phyloP scores from a whole-genome alignment of 2,113 vertebrate genomes.

The Megaptera novaeangliae region DNA sequence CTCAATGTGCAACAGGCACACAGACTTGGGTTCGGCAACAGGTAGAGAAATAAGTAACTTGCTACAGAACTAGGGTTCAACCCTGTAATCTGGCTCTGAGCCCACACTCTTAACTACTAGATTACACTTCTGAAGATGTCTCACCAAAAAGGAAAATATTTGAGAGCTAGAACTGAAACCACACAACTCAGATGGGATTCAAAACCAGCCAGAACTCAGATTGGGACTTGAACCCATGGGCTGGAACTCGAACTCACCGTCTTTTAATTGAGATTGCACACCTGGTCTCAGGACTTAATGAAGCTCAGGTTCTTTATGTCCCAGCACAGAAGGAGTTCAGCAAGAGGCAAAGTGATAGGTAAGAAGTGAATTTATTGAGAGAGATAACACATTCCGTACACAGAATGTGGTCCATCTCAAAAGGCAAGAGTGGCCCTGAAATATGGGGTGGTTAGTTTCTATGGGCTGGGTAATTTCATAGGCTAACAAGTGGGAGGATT shows the following conservation, averaged over 20 bases:
- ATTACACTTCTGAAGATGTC: background rate
- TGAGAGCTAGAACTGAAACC: background rate
- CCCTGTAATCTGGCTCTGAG: background rate
- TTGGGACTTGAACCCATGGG: too few species aligned
- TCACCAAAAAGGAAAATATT: background rate
- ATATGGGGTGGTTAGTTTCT: too few species aligned
- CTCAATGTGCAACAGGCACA: background rate
- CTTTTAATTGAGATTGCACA: background rate
- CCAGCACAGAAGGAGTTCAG: background rate
- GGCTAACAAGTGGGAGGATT: too few species aligned
- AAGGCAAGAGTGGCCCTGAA: too few species aligned
- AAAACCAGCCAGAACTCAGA: background rate
- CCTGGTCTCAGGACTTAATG: background rate
- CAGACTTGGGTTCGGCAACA: background rate
- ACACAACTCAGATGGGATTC: background rate
- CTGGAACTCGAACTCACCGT: background rate
- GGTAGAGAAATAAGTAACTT: background rate
- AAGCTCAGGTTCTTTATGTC: background rate
- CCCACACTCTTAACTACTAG: background rate
- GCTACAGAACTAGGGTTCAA: background rate
- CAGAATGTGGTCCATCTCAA: too few species aligned
- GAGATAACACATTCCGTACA: too few species aligned
- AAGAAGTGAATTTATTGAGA: background rate
- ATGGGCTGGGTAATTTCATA: too few species aligned
- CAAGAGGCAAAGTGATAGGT: background rate